These are phyloP conservation scores for Nematostella vectensis DNA, from an alignment of 92 coral and sea anemone species.

Conservation along the genomic window DNA sequence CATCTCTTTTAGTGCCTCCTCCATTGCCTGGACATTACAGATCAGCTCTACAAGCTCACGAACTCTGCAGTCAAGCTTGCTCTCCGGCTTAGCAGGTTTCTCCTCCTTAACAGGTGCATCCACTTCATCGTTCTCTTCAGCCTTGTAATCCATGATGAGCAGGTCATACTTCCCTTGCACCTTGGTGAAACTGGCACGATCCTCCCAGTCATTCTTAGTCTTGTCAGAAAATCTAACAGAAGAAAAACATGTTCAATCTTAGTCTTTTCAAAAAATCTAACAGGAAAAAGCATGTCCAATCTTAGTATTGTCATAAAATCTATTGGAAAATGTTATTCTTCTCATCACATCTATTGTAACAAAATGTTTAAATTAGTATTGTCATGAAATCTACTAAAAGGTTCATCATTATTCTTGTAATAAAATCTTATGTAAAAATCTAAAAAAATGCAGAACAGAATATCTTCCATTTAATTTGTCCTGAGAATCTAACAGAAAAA, in stretches of 20 bases:
- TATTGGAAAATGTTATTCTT: too few species aligned
- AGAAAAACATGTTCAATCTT: too few species aligned
- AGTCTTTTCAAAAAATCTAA: background rate
- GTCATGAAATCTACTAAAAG: too few species aligned
- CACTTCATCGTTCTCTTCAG: constrained; percentile 62
- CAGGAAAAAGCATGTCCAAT: background rate
- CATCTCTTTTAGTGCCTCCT: constrained; percentile 92
- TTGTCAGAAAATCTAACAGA: constrained; percentile 67
- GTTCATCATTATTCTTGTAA: too few species aligned
- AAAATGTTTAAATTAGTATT: too few species aligned
- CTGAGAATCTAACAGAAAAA: too few species aligned
- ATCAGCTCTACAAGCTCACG: constrained; percentile 77
- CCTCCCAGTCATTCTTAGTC: constrained; percentile 85
- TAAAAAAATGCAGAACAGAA: too few species aligned
- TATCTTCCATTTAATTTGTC: too few species aligned
- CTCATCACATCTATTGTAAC: too few species aligned
- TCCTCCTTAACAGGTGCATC: constrained; percentile 82
- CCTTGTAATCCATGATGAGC: constrained; percentile 89
- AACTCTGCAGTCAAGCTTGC: constrained; percentile 70
- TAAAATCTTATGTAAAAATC: too few species aligned
- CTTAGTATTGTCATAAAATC: background rate
- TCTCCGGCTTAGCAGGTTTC: constrained; percentile 50
- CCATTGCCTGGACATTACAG: constrained; percentile 91
- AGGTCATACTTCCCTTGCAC: constrained; percentile 89
- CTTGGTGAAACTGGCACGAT: constrained; percentile 56